Conservation (phyloP, 2,797 vertebrate species). For the Tangara arthus region DNA sequence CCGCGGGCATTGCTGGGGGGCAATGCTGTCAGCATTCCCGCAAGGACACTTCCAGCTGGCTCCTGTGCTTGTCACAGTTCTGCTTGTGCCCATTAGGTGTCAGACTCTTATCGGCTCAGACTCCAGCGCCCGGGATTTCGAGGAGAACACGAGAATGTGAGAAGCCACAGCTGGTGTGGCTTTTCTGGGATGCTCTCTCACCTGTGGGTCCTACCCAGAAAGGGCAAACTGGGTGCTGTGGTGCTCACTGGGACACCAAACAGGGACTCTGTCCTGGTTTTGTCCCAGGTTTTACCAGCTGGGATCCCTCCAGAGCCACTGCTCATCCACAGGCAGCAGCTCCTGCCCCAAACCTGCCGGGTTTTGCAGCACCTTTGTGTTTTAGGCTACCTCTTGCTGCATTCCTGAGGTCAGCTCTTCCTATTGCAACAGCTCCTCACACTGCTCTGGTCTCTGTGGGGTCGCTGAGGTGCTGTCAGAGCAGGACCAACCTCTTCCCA, state of each 20-base stretch:
- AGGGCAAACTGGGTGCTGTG: not conserved
- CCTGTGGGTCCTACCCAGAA: not conserved
- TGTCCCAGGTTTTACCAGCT: not conserved
- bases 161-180: not conserved
- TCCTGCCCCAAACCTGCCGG: not conserved
- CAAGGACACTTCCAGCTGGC: not conserved
- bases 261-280: not conserved
- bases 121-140: not conserved
- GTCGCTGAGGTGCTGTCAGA: not conserved
- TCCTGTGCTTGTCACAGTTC: not conserved
- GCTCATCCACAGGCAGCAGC: not conserved
- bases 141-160: rapidly evolving
- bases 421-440: not conserved
- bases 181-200: rapidly evolving
- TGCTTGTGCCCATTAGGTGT: constrained; percentile 57
- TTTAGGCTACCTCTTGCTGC: not conserved
- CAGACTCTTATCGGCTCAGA: constrained; percentile 10
- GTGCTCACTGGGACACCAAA: not conserved
- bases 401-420: not conserved
- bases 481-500: not conserved
- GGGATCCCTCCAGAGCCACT: not conserved
- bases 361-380: not conserved
- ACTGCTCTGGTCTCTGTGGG: not conserved
- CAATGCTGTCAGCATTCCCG: not conserved
- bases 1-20: not conserved